Conservation (phyloP, 2,888 invertebrate genomes). For the Cistogaster globosa region DNA sequence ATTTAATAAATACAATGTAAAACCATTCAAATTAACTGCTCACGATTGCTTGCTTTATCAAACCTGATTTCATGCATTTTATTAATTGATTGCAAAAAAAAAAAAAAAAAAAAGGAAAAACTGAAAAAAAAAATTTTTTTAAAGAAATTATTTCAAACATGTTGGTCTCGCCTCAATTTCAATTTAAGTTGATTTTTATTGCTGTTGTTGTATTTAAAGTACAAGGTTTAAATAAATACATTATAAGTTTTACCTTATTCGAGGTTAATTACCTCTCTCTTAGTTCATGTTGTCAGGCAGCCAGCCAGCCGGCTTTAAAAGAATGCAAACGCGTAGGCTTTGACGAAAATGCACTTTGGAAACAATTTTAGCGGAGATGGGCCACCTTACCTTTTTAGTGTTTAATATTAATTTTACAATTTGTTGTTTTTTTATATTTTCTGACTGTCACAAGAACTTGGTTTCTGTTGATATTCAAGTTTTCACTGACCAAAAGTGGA, state of each 20-base stretch:
- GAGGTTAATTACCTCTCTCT: conserved; percentile 48
- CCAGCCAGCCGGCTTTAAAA: conserved; percentile 10
- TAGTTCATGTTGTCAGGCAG: not conserved
- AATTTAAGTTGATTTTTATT: conserved; percentile 31
- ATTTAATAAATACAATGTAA: conserved; percentile 22
- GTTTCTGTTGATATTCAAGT: too few species aligned
- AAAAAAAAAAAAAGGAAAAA: not conserved
- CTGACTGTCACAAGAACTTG: too few species aligned
- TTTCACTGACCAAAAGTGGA: too few species aligned
- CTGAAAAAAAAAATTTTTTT: not conserved
- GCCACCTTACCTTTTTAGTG: too few species aligned
- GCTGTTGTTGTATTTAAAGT: conserved; percentile 30
- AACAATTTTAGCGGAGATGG: conserved; percentile 6
- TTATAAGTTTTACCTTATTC: conserved; percentile 34
- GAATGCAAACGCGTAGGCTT: conserved; percentile 13
- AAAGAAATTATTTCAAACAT: conserved; percentile 54
- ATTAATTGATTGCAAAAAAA: conserved; percentile 46
- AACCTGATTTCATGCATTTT: conserved; percentile 52
- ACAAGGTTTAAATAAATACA: conserved; percentile 33
- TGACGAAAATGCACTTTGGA: conserved; percentile 7
- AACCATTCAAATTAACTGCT: conserved; percentile 26
- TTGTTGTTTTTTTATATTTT: too few species aligned
- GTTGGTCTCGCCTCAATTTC: conserved; percentile 41
- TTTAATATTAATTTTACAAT: too few species aligned
- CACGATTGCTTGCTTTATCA: conserved; percentile 38